Conservation (phyloP, 2,888 invertebrate species). For the Unio pictorum region DNA sequence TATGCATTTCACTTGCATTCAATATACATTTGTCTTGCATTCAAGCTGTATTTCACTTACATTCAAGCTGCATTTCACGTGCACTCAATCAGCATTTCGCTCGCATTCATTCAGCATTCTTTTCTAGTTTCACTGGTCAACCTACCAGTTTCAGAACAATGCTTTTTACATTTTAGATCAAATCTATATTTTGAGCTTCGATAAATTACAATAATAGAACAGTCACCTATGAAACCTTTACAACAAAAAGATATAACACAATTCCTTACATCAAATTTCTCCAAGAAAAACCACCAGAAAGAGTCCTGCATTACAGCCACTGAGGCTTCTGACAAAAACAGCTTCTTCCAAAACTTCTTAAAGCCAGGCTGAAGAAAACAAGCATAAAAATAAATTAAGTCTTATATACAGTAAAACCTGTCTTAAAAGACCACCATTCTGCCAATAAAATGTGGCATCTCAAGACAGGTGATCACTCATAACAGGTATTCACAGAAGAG, state of each 20-base stretch:
- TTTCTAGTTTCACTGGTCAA: no score
- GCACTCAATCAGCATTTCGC: no score
- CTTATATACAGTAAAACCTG: neutral
- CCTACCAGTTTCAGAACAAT: no score
- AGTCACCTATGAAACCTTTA: neutral
- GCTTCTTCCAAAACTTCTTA: slow-evolving; percentile 70
- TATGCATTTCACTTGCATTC: no score
- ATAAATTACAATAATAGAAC: neutral
- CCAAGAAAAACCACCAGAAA: slow-evolving; percentile 70
- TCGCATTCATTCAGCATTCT: no score
- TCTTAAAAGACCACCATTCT: no score
- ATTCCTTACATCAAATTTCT: slow-evolving; percentile 49
- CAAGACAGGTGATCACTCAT: no score
- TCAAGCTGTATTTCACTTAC: no score
- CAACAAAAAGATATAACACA: neutral
- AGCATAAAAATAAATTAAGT: neutral
- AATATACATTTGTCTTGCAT: no score
- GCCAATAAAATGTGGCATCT: no score
- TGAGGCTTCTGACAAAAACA: slow-evolving; percentile 69
- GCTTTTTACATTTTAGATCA: neutral
- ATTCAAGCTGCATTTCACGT: no score
- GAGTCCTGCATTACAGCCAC: slow-evolving; percentile 69
- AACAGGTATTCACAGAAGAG: no score
- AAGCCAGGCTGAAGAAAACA: slow-evolving; percentile 62
- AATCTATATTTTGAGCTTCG: neutral